These are phyloP conservation scores for Hirtodrosophila trivittata DNA, from an alignment of 2,888 invertebrate genomes.

Conservation along the genomic window DNA sequence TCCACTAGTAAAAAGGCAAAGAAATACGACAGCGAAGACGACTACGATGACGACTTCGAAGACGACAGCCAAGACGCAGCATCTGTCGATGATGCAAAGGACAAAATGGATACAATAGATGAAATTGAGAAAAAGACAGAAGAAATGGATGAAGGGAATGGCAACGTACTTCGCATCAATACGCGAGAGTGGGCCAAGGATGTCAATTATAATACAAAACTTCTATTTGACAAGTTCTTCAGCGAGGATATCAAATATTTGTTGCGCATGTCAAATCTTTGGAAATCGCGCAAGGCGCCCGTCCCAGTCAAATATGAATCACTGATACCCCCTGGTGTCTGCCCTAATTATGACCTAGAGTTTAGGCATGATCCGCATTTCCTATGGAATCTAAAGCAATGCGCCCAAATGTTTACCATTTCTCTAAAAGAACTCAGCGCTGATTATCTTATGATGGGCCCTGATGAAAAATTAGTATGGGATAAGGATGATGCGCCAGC, in stretches of 20 bases:
- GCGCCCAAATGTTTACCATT: conserved; percentile 88
- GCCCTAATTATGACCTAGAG: conserved; percentile 56
- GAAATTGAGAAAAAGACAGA: conserved; percentile 83
- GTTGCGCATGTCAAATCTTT: conserved; percentile 96
- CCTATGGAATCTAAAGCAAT: conserved; percentile 91
- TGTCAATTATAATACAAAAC: conserved; percentile 91
- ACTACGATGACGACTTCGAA: no score
- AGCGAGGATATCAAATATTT: conserved; percentile 97
- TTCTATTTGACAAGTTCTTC: conserved; percentile 96
- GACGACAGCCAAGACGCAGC: not conserved
- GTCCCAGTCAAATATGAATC: conserved; percentile 90
- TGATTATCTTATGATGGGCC: conserved; percentile 85
- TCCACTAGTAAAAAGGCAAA: conserved; percentile 86
- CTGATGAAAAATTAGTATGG: conserved; percentile 89
- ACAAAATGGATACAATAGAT: conserved; percentile 6
- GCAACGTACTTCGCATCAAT: conserved; percentile 87
- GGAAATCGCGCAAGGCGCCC: conserved; percentile 95
- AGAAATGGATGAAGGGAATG: no score
- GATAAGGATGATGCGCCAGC: conserved; percentile 97
- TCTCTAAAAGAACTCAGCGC: conserved; percentile 88
- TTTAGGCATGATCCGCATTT: conserved; percentile 88
- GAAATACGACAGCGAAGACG: not conserved
- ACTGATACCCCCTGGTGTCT: conserved; percentile 84
- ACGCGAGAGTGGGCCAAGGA: conserved; percentile 96
- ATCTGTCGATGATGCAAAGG: not conserved